Conservation (phyloP, 2,888 invertebrate genomes). For the Drosophila suboccidentalis region DNA sequence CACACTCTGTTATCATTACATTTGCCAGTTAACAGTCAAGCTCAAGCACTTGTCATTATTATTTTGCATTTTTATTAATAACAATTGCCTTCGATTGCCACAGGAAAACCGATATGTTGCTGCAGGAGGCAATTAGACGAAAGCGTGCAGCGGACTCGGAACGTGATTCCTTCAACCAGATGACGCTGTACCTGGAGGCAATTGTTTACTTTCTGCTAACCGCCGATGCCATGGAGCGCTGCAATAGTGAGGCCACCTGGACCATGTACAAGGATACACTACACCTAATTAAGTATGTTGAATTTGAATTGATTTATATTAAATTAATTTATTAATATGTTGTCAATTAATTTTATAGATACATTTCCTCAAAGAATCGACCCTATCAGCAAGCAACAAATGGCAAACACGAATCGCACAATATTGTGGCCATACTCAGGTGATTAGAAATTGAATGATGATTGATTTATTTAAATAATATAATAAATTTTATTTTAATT, state of each 20-base stretch:
- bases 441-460: slow-evolving; percentile 79
- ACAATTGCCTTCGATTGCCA: not conserved
- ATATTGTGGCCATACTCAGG: slow-evolving; percentile 91
- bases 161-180: slow-evolving; percentile 92
- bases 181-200: slow-evolving; percentile 96
- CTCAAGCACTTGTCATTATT: too few species aligned
- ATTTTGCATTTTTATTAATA: not conserved
- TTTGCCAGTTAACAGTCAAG: too few species aligned
- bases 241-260: slow-evolving; percentile 93
- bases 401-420: slow-evolving; percentile 87
- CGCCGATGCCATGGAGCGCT: slow-evolving; percentile 95
- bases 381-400: slow-evolving; percentile 87
- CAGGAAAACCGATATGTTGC: slow-evolving; percentile 87
- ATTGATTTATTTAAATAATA: not conserved
- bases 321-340: too few species aligned
- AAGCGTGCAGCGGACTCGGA: slow-evolving; percentile 95
- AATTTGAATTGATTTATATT: too few species aligned
- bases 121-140: slow-evolving; percentile 93
- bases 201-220: slow-evolving; percentile 96
- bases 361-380: slow-evolving; percentile 90
- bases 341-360: slow-evolving; percentile 86
- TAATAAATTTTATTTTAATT: not conserved
- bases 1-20: not conserved
- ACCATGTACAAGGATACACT: slow-evolving; percentile 97
- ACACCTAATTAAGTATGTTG: slow-evolving; percentile 91